Percentiles rank a stretch among this genome's conserved stretches.
phyloP scores from a whole-genome alignment of 2,113 vertebrate genomes.

The Hippocampus abdominalis region DNA sequence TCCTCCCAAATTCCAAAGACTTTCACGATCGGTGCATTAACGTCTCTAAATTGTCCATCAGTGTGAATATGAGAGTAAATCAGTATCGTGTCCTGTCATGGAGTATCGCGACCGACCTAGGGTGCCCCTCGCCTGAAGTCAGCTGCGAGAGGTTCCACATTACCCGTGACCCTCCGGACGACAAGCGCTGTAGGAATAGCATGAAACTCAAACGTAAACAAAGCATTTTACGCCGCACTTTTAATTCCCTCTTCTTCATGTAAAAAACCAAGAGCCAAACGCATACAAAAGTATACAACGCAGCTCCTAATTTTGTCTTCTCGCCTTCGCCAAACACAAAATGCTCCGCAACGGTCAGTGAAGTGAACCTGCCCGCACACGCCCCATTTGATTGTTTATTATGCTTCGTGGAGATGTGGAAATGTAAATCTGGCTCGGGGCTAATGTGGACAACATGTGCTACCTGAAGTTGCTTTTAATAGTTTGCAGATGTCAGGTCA shows the following conservation, averaged over 20 bases:
- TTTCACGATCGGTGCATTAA: too few species aligned
- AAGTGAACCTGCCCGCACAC: conserved; percentile 62
- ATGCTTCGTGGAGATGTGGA: conserved; percentile 85
- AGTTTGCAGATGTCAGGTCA: conserved; percentile 82
- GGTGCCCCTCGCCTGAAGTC: neutral
- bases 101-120: neutral
- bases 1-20: too few species aligned
- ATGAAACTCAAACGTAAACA: too few species aligned
- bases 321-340: conserved; percentile 4
- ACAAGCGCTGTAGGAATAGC: neutral
- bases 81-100: neutral
- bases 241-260: neutral
- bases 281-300: neutral
- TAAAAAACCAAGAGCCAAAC: neutral
- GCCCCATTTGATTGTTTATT: conserved; percentile 82
- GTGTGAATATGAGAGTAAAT: neutral
- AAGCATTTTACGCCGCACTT: too few species aligned
- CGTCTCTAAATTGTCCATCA: too few species aligned
- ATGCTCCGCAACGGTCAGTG: conserved; percentile 19
- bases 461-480: conserved; percentile 88
- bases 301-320: conserved; percentile 20
- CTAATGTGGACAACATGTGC: conserved; percentile 87
- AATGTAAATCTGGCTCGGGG: conserved; percentile 78
- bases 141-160: neutral
- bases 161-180: neutral